Percentiles rank a stretch among this genome's conserved stretches.
Conservation (phyloP, 1,140 invertebrate species). For the Macrotrachela quadricornifera region DNA sequence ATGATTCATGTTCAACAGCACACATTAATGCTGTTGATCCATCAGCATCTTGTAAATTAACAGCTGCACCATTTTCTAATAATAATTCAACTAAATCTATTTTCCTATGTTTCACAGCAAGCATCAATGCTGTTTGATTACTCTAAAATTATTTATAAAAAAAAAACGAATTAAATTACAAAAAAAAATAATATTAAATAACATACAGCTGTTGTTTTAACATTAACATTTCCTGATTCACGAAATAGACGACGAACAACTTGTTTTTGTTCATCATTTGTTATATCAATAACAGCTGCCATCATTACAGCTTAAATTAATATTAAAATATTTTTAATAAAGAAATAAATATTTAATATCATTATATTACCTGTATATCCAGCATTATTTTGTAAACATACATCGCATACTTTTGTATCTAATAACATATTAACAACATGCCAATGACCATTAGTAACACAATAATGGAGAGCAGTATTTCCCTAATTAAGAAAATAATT, state of each 20-base stretch:
- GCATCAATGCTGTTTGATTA: constrained; percentile 75
- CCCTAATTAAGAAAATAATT: constrained; percentile 35
- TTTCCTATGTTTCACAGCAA: constrained; percentile 69
- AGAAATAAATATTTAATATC: too few species aligned
- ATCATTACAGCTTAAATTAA: neutral
- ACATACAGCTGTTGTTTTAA: neutral
- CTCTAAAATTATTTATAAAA: neutral
- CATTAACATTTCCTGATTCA: constrained; percentile 6
- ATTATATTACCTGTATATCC: constrained; percentile 45
- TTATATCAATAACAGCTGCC: constrained; percentile 5
- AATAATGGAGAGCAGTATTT: constrained; percentile 85
- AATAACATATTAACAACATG: constrained; percentile 68
- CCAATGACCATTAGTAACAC: constrained; percentile 76
- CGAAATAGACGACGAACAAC: constrained; percentile 1
- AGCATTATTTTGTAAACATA: constrained; percentile 65
- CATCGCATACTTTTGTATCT: constrained; percentile 71
- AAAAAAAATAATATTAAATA: too few species aligned
- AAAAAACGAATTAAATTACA: too few species aligned
- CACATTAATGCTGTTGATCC: constrained; percentile 84
- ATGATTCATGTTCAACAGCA: constrained; percentile 72
- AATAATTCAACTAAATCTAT: constrained; percentile 58
- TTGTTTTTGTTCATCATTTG: constrained; percentile 1
- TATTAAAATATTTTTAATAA: too few species aligned
- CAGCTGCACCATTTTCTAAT: constrained; percentile 59
- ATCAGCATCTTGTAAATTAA: constrained; percentile 76